Percentiles rank a stretch among this genome's conserved stretches.
Evolutionary conservation across 2,113 vertebrate genomes (phyloP).

Genomic region (Tachysurus fulvidraco): DNA sequence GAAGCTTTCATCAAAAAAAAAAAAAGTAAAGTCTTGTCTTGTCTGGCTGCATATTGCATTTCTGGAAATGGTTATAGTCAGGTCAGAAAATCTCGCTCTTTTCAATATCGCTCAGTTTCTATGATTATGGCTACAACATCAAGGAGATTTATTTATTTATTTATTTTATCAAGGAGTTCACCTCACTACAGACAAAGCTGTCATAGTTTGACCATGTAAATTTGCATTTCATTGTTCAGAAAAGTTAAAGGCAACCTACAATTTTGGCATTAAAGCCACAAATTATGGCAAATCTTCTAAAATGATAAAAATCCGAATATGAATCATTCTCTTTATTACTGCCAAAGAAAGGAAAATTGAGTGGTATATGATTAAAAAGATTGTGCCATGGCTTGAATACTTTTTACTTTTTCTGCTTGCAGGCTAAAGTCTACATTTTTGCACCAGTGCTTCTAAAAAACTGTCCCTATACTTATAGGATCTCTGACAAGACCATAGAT

Average conservation of each 20-base stretch:
- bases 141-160: not conserved
- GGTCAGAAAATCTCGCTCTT: not conserved
- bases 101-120: not conserved
- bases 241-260: not conserved
- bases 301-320: not conserved
- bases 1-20: not conserved
- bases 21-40: not conserved
- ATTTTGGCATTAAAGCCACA: not conserved
- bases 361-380: not conserved
- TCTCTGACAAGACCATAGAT: not conserved
- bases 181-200: not conserved
- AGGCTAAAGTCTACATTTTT: slow-evolving; percentile 1
- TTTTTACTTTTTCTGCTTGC: not conserved
- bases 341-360: not conserved
- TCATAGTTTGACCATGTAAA: not conserved
- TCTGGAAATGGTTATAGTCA: not conserved
- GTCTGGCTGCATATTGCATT: not conserved
- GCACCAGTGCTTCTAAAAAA: slow-evolving; percentile 6
- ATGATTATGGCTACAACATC: not conserved
- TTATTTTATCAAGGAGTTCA: not conserved
- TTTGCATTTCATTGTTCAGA: not conserved
- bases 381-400: not conserved
- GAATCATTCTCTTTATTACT: not conserved
- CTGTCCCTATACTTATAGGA: not conserved
- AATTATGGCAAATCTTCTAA: not conserved